phyloP scores from a whole-genome alignment of 2,113 vertebrate genomes.

The Morphnarchus princeps region DNA sequence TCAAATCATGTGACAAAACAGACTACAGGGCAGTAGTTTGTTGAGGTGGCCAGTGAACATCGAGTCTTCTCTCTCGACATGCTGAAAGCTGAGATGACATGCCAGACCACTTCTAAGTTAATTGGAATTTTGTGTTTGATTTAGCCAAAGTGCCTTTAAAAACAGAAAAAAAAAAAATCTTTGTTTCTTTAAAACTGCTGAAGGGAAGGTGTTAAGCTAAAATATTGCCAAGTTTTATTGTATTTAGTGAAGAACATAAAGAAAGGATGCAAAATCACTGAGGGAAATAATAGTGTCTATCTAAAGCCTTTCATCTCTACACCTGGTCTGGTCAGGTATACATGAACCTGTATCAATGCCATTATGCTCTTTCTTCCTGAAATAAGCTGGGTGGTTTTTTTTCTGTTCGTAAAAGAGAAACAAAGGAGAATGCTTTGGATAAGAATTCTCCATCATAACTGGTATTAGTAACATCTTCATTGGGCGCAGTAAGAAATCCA shows the following conservation, averaged over 20 bases:
- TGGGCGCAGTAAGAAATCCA: neutral
- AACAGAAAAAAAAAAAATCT: rapidly evolving
- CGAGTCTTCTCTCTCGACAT: neutral
- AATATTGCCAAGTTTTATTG: neutral
- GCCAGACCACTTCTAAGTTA: neutral
- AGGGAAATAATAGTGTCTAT: neutral
- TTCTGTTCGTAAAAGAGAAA: neutral
- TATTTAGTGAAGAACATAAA: neutral
- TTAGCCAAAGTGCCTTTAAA: neutral
- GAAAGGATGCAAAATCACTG: neutral
- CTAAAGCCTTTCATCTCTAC: neutral
- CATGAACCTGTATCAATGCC: neutral
- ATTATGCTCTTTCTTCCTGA: neutral
- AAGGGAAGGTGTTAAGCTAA: neutral
- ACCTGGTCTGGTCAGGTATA: neutral
- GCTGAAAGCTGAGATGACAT: neutral
- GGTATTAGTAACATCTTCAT: neutral
- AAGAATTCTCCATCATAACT: neutral
- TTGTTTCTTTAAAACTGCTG: neutral
- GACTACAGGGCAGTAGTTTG: neutral
- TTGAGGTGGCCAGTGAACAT: neutral
- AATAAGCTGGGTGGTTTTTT: neutral
- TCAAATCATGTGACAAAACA: neutral
- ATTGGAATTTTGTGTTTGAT: neutral
- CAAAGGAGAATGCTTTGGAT: neutral